Evolutionary conservation across 2,797 vertebrate species (phyloP).

Genomic region (Eulemur mongoz): DNA sequence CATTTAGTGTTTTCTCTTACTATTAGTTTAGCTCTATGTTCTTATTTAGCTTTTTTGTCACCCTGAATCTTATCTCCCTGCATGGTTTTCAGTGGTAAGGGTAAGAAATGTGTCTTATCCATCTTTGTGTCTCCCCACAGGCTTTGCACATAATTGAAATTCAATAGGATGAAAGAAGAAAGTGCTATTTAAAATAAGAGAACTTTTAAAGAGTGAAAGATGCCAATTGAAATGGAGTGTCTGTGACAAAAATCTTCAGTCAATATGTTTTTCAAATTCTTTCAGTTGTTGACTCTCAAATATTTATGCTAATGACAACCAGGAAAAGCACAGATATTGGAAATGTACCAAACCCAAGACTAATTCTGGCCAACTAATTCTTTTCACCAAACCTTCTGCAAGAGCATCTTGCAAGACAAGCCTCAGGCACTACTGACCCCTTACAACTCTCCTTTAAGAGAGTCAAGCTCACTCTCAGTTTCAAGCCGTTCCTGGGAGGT

Average conservation of each 20-base stretch:
- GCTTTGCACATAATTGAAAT: constrained; percentile 44
- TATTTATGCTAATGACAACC: constrained; percentile 70
- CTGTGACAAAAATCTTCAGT: constrained; percentile 66
- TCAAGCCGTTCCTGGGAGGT: not conserved
- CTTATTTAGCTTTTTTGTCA: not conserved
- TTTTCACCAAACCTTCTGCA: constrained; percentile 61
- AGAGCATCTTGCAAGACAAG: constrained; percentile 22
- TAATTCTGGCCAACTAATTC: constrained; percentile 58
- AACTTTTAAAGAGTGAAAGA: constrained; percentile 55
- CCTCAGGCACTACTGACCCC: not conserved
- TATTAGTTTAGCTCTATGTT: constrained; percentile 32
- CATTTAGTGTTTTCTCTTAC: constrained; percentile 24
- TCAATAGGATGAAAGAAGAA: constrained; percentile 46
- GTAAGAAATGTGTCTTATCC: constrained; percentile 4
- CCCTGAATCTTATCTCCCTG: not conserved
- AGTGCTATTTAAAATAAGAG: constrained; percentile 56
- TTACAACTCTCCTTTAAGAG: not conserved
- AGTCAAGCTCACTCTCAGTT: not conserved
- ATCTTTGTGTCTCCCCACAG: constrained; percentile 45
- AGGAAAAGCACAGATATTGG: constrained; percentile 67
- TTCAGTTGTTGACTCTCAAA: constrained; percentile 68
- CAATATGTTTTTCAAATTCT: constrained; percentile 65
- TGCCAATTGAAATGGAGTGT: constrained; percentile 55
- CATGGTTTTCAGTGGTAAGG: constrained; percentile 34
- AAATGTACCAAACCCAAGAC: constrained; percentile 54